A percentile compares a stretch with the other conserved stretches of the same genome.
Conservation (phyloP, 2,113 vertebrate genomes). For the Odontesthes bonariensis region DNA sequence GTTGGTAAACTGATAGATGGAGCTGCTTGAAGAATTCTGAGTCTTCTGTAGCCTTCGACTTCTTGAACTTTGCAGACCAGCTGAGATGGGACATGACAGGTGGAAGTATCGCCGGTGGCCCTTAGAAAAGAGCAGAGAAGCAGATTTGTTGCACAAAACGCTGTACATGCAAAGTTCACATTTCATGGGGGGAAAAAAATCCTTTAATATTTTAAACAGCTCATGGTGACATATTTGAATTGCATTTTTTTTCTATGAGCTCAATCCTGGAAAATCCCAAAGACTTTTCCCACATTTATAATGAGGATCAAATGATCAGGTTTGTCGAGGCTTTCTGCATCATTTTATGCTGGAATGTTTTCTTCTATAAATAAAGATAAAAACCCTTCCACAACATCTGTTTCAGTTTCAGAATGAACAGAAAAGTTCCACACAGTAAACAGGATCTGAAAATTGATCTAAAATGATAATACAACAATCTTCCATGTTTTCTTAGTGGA, state of each 20-base stretch:
- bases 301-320: too few species aligned
- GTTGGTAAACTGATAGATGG: constrained; percentile 56
- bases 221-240: too few species aligned
- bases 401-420: too few species aligned
- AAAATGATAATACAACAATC: too few species aligned
- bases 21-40: constrained; percentile 74
- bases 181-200: too few species aligned
- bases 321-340: not conserved
- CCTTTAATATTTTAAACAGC: too few species aligned
- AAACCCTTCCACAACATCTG: too few species aligned
- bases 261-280: not conserved
- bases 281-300: too few species aligned
- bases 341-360: not conserved
- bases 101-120: constrained; percentile 29
- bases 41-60: constrained; percentile 73
- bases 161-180: not conserved
- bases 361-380: too few species aligned
- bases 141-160: constrained; percentile 7
- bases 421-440: too few species aligned
- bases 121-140: constrained; percentile 9
- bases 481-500: not conserved
- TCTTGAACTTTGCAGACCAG: constrained; percentile 77
- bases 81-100: constrained; percentile 81
- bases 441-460: too few species aligned
- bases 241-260: too few species aligned